Base-by-base conservation (phyloP, 1,140 invertebrate genomes). In the Drosophila parvula region DNA sequence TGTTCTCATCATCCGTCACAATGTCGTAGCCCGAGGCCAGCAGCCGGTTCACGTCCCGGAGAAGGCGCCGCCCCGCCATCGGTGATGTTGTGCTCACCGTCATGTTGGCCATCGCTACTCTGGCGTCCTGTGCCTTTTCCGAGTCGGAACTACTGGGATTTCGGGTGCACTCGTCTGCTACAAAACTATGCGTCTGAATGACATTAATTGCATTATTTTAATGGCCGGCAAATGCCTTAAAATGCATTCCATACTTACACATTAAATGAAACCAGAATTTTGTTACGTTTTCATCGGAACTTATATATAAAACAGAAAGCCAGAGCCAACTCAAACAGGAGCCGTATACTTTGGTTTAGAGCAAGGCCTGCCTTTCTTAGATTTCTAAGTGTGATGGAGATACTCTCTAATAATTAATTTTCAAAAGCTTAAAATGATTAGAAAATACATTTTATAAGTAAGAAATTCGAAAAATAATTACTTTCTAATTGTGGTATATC, bases 1-100 rank as follows among this genome's bases (percentile, higher is more conserved):
- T 94, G 45, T 98, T 98, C 70, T 98, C 97, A 50, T 98, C 97
- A 51, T 99, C 94, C 89, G 99, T 98, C 22, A 98, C 99, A 47
- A 99, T 98, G 92, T 99, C 98, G 93, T 99, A 98, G 93, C 99
- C 99, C 92, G 97, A 98, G 94, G 99, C 98, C 93, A 99, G 99
- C 85, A 99, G 95, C 95, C 99, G 99, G 92, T 99, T 98, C 91
- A 99, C 98, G 95, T 99, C 99, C 90, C 98, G 99, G 95, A 99
- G 98, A 97, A 99, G 99, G 91, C 99, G 97, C 94, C 99, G 96
- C 94, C 98, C 99, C 94, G 98, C 98, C 95, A 98, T 99, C 89
- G 99, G 98, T 89, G 98, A 99, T 92, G 98, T 99, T 98, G 99
- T 99, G 94, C 94, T 96, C 50, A 85, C 82, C 64, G 79, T 65